A percentile compares a stretch with the other conserved stretches of the same genome.
These are phyloP conservation scores for Drosophila lini DNA, from an alignment of 1,140 invertebrate genomes.

Conservation along the genomic window DNA sequence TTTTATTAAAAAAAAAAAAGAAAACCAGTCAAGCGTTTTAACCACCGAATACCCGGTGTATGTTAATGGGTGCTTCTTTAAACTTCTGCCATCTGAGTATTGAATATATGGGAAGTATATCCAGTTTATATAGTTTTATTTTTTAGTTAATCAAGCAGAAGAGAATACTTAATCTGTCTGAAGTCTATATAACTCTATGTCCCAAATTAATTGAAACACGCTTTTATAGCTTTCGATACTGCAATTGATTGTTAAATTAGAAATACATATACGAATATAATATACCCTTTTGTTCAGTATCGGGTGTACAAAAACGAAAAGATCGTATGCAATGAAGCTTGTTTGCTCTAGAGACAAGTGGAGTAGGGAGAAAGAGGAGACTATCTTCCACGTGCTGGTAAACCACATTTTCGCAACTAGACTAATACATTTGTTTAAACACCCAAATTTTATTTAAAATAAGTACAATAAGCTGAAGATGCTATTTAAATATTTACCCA, in stretches of 20 bases:
- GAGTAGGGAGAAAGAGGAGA: background rate
- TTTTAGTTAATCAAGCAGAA: background rate
- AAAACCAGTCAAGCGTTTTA: no score
- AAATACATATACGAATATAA: background rate
- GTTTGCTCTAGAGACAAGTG: background rate
- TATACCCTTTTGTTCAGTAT: background rate
- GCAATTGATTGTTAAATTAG: background rate
- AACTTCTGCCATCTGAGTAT: background rate
- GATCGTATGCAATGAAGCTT: background rate
- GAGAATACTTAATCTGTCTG: no score
- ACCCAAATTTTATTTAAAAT: background rate
- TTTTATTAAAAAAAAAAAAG: background rate
- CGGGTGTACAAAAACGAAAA: background rate
- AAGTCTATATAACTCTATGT: background rate
- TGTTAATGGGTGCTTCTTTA: background rate
- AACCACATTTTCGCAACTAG: background rate
- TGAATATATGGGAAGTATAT: background rate
- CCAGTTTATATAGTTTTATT: background rate
- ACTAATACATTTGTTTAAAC: slow-evolving; percentile 2
- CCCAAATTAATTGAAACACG: background rate
- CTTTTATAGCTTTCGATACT: background rate
- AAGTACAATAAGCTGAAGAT: background rate
- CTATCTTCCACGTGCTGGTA: background rate
- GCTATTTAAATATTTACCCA: background rate
- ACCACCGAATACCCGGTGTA: background rate